Evolutionary conservation across 2,113 vertebrate genomes (phyloP), one percentile per base, ranked within the genome.

Genomic region (Noturus placidus): DNA sequence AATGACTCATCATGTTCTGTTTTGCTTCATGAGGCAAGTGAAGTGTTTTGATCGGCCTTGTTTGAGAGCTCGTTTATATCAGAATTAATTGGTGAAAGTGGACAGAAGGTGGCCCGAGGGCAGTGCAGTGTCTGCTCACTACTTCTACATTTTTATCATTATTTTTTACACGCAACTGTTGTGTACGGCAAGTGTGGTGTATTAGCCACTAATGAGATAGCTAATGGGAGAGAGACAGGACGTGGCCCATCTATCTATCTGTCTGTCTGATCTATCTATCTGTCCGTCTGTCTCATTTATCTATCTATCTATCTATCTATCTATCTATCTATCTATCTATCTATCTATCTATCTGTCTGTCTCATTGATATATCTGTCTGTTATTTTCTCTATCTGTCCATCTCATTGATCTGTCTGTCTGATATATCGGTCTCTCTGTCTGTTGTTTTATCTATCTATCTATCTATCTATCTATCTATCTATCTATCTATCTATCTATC

Each of bases 1-100:
- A 88, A 74, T 90, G 89, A 90, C 86, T 88, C 89, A 79, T 54
- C 61, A 67, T 67, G 59, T 79, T 86, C 82, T 85, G 78, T 61
- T 84, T 70, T 69, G 11, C 52, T 57, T 59, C 25, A 17, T 35
- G 83, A 63, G 83, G 83, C 70, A 82, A 70, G 78, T 69, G 78
- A 11, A 59, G 25, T 76, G 70, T 82, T 86, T 82, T 86, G 38
- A 57, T 69, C 42, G 17, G n/a, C 80, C 59, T 76, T 10, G 2
- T 63, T 56, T 54, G 80, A 78, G 82, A 72, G 82, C 69, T 61
- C 80, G 8, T 89, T 79, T 74, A 35, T 74, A 87, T 85, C 78
- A 87, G 82, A 38, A 76, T 86, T 86, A 87, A 86, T 63, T 35
- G 74, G 65, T 52, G 56, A 52, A 35, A 79, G 83, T 84, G 35